Conservation (phyloP, 2,888 invertebrate species). For the Coelopa pilipes region DNA sequence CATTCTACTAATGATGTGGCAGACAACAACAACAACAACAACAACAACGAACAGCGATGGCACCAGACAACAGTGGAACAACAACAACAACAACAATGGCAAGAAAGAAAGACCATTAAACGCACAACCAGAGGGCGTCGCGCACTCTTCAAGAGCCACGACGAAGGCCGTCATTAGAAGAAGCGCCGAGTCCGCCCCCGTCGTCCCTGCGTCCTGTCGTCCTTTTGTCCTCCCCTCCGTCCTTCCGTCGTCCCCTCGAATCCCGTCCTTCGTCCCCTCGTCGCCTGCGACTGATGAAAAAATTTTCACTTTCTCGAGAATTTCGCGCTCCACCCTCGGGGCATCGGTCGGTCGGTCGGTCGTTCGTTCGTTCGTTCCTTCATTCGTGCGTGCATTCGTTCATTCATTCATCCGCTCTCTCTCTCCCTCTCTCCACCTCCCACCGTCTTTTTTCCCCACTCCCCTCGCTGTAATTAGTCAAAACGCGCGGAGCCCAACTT, state of each 20-base stretch:
- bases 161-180: constrained; percentile 10
- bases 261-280: not conserved
- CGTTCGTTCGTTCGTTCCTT: too few species aligned
- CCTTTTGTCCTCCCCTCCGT: not conserved
- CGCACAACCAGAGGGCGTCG: constrained; percentile 22
- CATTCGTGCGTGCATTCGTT: too few species aligned
- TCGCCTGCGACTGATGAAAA: constrained; percentile 4
- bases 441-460: too few species aligned
- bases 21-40: constrained; percentile 18
- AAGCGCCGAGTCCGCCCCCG: too few species aligned
- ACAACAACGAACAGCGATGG: not conserved
- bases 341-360: too few species aligned
- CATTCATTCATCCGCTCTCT: too few species aligned
- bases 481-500: constrained; percentile 3
- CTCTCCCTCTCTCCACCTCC: too few species aligned
- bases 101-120: constrained; percentile 25
- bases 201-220: not conserved
- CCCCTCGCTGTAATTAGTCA: not conserved
- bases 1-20: constrained; percentile 24
- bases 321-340: too few species aligned
- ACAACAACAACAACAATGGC: constrained; percentile 13
- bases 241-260: too few species aligned
- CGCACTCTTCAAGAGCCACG: constrained; percentile 24
- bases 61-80: not conserved
- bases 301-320: constrained; percentile 3